Conservation (phyloP, 2,113 vertebrate species). For the Osmerus eperlanus region DNA sequence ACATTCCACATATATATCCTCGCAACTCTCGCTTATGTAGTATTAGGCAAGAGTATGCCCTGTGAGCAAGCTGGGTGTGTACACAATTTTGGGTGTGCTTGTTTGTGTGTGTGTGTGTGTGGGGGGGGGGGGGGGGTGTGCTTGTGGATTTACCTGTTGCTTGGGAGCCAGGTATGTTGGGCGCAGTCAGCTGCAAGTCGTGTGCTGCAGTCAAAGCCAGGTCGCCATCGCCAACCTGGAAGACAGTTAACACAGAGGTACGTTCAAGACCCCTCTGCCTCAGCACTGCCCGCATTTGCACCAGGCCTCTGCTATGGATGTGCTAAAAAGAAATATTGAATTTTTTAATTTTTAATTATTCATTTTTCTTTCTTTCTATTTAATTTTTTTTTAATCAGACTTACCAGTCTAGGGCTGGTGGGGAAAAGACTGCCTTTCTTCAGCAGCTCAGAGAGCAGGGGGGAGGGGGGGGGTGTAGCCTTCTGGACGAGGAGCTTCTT, state of each 20-base stretch:
- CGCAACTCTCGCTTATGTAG: background rate
- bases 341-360: no score
- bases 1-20: background rate
- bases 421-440: conserved; percentile 95
- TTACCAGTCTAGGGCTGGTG: conserved; percentile 93
- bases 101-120: background rate
- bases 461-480: conserved; percentile 91
- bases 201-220: conserved; percentile 75
- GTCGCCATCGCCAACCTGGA: conserved; percentile 83
- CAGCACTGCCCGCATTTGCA: no score
- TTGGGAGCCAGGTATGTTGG: conserved; percentile 81
- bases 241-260: conserved; percentile 18
- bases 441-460: conserved; percentile 94
- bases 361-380: no score
- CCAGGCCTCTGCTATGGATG: no score
- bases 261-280: background rate
- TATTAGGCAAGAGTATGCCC: background rate
- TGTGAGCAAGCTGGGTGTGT: conserved; percentile 3
- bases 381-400: conserved; percentile 16
- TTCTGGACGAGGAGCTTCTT: conserved; percentile 92
- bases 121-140: conserved; percentile 28
- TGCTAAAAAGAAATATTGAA: no score
- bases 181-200: conserved; percentile 81
- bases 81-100: no score
- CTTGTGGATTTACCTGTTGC: conserved; percentile 69